Percentiles rank a stretch among this genome's conserved stretches.
phyloP scores from a whole-genome alignment of 2,888 invertebrate species.

The Harpalus rufipes region DNA sequence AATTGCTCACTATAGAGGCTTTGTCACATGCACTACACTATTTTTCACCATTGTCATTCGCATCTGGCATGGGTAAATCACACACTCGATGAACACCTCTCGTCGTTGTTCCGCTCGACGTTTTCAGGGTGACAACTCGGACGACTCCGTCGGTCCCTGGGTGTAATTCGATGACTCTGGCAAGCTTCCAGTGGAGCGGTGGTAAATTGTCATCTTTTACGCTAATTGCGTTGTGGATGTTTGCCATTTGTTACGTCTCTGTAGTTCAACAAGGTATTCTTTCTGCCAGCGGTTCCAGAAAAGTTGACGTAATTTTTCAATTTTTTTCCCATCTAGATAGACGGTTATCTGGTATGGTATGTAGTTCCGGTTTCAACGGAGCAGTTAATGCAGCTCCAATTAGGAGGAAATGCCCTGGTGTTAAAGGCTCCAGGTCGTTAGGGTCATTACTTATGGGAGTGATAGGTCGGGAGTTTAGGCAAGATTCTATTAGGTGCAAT shows the following conservation, averaged over 20 bases:
- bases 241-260: slow-evolving; percentile 48
- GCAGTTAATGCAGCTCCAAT: slow-evolving; percentile 64
- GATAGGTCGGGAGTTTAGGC: slow-evolving; percentile 69
- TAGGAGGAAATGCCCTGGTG: slow-evolving; percentile 71
- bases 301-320: slow-evolving; percentile 67
- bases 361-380: slow-evolving; percentile 64
- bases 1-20: too few relatives aligned
- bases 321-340: slow-evolving; percentile 67
- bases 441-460: slow-evolving; percentile 67
- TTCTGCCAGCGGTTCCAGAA: slow-evolving; percentile 69
- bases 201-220: slow-evolving; percentile 7
- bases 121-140: not conserved
- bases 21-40: too few relatives aligned
- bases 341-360: slow-evolving; percentile 43
- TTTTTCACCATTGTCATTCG: too few relatives aligned
- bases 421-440: slow-evolving; percentile 68
- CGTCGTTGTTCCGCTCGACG: not conserved
- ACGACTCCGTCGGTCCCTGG: not conserved
- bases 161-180: not conserved
- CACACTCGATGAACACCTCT: not conserved
- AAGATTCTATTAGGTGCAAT: slow-evolving; percentile 68
- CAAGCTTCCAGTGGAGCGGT: not conserved
- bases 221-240: not conserved
- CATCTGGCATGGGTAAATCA: not conserved
- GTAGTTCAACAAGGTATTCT: slow-evolving; percentile 69